Evolutionary conservation across 92 coral and sea anemone species (phyloP).

Genomic region (Micromussa lordhowensis): DNA sequence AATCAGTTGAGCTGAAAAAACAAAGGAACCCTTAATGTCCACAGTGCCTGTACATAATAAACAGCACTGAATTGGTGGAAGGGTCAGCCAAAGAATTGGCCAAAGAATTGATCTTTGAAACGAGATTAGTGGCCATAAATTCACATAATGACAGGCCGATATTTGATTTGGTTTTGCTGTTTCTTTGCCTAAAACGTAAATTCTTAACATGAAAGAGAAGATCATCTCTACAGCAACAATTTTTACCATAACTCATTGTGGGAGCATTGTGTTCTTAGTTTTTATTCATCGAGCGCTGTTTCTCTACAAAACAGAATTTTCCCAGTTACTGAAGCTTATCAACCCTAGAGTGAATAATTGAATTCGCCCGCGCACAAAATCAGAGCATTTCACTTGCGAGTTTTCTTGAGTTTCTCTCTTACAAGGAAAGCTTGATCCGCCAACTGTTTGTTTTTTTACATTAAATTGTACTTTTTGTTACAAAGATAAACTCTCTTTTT

Average conservation of each 20-base stretch:
- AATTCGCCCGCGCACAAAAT: too few species aligned
- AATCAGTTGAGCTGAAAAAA: slow-evolving; percentile 44
- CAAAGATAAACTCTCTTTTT: too few species aligned
- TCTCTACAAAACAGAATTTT: too few species aligned
- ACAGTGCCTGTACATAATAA: neutral
- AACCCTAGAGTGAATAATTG: too few species aligned
- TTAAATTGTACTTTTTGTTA: too few species aligned
- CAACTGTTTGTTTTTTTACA: too few species aligned
- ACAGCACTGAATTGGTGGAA: slow-evolving; percentile 17
- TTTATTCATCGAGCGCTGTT: neutral
- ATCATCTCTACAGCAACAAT: too few species aligned
- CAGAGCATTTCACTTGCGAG: too few species aligned
- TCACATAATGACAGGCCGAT: neutral
- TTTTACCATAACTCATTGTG: neutral
- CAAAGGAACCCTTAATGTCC: slow-evolving; percentile 38
- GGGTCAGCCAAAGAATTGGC: neutral
- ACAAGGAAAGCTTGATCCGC: too few species aligned
- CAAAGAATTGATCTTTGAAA: neutral
- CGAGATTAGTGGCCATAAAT: neutral
- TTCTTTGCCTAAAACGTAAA: neutral
- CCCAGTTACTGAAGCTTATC: too few species aligned
- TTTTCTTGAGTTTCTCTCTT: too few species aligned
- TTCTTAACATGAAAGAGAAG: neutral
- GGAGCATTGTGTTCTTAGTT: neutral
- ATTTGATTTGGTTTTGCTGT: too few species aligned